Evolutionary conservation across 2,888 invertebrate genomes (phyloP), one percentile per base, ranked within the genome.

Genomic region (Tenthredo scrophulariae): DNA sequence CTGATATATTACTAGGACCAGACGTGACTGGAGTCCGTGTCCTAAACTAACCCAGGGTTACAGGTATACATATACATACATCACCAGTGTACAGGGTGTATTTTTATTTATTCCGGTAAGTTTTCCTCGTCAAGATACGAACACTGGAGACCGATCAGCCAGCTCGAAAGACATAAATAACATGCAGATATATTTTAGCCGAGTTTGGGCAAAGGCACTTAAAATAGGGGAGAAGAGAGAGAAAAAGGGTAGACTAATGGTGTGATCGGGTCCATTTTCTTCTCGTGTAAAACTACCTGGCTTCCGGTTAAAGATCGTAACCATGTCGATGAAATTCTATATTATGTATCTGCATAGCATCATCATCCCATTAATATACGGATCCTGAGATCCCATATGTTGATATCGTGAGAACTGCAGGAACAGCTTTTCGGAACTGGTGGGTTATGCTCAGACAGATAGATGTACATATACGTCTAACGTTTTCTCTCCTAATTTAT

Each of bases 371-470:
- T 67, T 67, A 33, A 67, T 67, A 67, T 67, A 33, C 33, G 67
- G 33, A 33, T 67, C 67, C 67, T 5, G 5, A 33, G 33, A 67
- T 67, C 29, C 67, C 67, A 33, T 18, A 33, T 33, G 33, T 33
- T 33, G 67, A 67, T 62, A 67, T 67, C 67, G 67, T 67, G 67
- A 67, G 67, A 67, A 67, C 67, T 67, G 26, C 13, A 67, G 33
- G 26, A 62, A 26, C 3, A 26, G 22, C 26, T n/a, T 54, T 54
- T 54, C 7, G n/a, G 7, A 54, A 18, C n/a, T 54, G 54, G 54
- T 6, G 18, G n/a, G 50, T 6, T n/a, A 50, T n/a, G 2, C 54
- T 54, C 54, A 54, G 7, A 54, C n/a, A n/a, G 54, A 54, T 54
- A 54, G 18, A n/a, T n/a, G 18, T n/a, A 54, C 54, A 54, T 5